Evolutionary conservation across 2,113 vertebrate genomes (phyloP).

Genomic region (Oreotrochilus melanogaster): DNA sequence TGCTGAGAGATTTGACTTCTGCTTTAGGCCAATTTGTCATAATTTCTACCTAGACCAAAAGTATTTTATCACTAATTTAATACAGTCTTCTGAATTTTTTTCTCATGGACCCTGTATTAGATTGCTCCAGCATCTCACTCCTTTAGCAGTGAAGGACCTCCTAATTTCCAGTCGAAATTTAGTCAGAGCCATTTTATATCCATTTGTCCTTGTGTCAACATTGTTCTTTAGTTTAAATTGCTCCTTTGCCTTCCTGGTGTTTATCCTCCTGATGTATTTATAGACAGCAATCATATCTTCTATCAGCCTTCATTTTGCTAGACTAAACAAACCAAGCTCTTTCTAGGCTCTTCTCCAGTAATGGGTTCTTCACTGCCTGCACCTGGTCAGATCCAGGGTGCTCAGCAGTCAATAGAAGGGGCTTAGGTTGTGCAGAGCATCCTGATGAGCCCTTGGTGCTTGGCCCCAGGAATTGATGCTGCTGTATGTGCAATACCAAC

Average conservation of each 20-base stretch:
- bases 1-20: background rate
- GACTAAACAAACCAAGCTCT: slow-evolving; percentile 54
- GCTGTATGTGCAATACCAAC: rapidly evolving
- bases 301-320: slow-evolving; percentile 40
- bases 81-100: background rate
- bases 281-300: slow-evolving; percentile 58
- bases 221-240: slow-evolving; percentile 59
- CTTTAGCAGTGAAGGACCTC: background rate
- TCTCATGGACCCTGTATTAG: background rate
- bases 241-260: slow-evolving; percentile 49
- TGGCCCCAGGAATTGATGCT: background rate
- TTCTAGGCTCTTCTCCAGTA: slow-evolving; percentile 3
- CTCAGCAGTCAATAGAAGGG: background rate
- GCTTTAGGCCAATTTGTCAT: slow-evolving; percentile 6
- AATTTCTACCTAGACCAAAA: background rate
- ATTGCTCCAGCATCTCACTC: background rate
- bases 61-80: slow-evolving; percentile 15
- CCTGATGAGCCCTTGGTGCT: background rate
- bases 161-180: slow-evolving; percentile 52
- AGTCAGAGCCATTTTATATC: slow-evolving; percentile 44
- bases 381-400: background rate
- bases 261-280: slow-evolving; percentile 62
- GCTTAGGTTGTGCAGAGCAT: background rate
- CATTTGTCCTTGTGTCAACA: slow-evolving; percentile 52
- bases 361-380: slow-evolving; percentile 7